phyloP scores from a whole-genome alignment of 2,888 invertebrate species.

The Sminthurides aquaticus region DNA sequence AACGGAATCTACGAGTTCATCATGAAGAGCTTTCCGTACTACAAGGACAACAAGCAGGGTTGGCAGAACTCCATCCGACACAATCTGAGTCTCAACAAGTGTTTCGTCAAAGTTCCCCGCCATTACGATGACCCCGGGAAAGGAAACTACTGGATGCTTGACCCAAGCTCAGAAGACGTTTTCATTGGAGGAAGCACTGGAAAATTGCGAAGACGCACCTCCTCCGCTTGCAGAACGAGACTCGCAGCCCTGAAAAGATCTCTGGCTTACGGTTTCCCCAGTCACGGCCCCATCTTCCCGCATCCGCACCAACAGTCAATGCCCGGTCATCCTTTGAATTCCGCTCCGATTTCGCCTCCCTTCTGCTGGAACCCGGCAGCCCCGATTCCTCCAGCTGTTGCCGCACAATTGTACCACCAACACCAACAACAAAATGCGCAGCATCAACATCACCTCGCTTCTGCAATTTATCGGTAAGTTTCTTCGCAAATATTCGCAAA shows the following conservation, averaged over 20 bases:
- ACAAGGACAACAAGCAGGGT: slow-evolving; percentile 94
- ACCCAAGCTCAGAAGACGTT: slow-evolving; percentile 93
- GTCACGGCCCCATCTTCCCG: slow-evolving; percentile 36
- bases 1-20: slow-evolving; percentile 98
- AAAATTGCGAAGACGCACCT: slow-evolving; percentile 81
- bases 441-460: slow-evolving; percentile 41
- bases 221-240: slow-evolving; percentile 79
- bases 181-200: slow-evolving; percentile 97
- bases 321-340: slow-evolving; percentile 19
- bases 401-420: slow-evolving; percentile 40
- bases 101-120: slow-evolving; percentile 65
- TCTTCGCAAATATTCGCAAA: too few species aligned
- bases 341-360: slow-evolving; percentile 34
- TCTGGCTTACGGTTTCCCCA: slow-evolving; percentile 47
- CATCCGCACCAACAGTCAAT: slow-evolving; percentile 30
- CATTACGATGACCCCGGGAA: slow-evolving; percentile 99
- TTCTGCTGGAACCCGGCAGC: slow-evolving; percentile 35
- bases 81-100: slow-evolving; percentile 94
- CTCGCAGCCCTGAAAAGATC: slow-evolving; percentile 83
- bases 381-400: slow-evolving; percentile 37
- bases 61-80: slow-evolving; percentile 99
- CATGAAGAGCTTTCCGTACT: slow-evolving; percentile 96
- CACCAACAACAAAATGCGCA: slow-evolving; percentile 35
- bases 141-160: slow-evolving; percentile 99
- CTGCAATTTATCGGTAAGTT: slow-evolving; percentile 42